These are phyloP conservation scores for Poeciliopsis turrubarensis DNA, from an alignment of 2,113 vertebrate species.

Conservation along the genomic window DNA sequence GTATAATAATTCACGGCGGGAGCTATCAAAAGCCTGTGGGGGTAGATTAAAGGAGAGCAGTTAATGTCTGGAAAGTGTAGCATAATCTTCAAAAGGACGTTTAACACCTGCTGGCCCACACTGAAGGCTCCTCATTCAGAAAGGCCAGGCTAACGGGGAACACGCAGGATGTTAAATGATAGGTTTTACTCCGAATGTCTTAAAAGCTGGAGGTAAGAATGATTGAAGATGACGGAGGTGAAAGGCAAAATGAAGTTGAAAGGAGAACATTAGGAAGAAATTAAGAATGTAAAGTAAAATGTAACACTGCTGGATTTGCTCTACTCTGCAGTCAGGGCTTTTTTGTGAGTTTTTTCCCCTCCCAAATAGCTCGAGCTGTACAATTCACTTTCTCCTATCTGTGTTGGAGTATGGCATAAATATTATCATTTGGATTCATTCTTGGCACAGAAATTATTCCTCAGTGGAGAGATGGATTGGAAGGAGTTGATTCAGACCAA, in stretches of 20 bases:
- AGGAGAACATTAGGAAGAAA: conserved; percentile 25
- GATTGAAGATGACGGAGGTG: conserved; percentile 31
- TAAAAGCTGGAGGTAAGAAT: conserved; percentile 33
- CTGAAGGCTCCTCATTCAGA: conserved; percentile 43
- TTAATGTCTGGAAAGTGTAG: conserved; percentile 61
- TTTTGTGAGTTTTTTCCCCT: not conserved
- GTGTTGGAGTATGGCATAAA: conserved; percentile 48
- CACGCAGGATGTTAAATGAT: conserved; percentile 56
- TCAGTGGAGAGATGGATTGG: conserved; percentile 68
- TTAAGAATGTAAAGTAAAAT: conserved; percentile 24
- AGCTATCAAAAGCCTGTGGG: conserved; percentile 65
- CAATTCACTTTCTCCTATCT: conserved; percentile 38
- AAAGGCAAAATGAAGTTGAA: conserved; percentile 22
- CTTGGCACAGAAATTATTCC: conserved; percentile 58
- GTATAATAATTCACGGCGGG: conserved; percentile 53
- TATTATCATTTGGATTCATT: conserved; percentile 68
- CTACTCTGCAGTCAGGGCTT: not conserved
- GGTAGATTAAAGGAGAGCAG: conserved; percentile 63
- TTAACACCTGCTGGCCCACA: conserved; percentile 58
- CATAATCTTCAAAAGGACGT: conserved; percentile 69
- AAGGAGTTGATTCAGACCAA: conserved; percentile 55
- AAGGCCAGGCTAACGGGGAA: conserved; percentile 23
- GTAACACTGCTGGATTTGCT: conserved; percentile 1
- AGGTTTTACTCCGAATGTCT: conserved; percentile 36
- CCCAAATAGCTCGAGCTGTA: conserved; percentile 31